A percentile compares a stretch with the other conserved stretches of the same genome.
phyloP scores from a whole-genome alignment of 2,113 vertebrate genomes.

The Podarcis raffonei region DNA sequence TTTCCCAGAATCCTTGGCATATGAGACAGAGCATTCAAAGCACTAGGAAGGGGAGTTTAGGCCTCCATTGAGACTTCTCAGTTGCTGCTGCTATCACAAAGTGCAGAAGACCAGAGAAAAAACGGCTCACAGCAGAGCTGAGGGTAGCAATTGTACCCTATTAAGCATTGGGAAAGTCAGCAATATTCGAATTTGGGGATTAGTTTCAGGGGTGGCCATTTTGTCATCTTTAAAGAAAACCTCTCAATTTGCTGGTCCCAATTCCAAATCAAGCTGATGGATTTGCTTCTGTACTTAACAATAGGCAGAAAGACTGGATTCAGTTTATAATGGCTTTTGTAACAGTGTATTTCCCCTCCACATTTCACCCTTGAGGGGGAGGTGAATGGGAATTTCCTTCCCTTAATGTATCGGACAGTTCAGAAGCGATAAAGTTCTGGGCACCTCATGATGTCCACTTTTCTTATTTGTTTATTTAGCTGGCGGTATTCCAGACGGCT shows the following conservation, averaged over 20 bases:
- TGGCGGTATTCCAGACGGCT: background rate
- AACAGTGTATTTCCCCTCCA: background rate
- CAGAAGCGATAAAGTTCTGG: background rate
- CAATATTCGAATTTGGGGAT: no score
- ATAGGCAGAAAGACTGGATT: background rate
- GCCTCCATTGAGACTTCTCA: background rate
- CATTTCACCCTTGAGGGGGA: background rate
- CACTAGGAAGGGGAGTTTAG: background rate
- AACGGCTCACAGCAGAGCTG: background rate
- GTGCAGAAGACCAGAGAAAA: no score
- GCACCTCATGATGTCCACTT: background rate
- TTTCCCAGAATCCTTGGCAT: background rate
- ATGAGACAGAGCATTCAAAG: background rate
- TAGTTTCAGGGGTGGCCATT: background rate
- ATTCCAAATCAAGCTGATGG: background rate
- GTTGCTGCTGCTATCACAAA: background rate
- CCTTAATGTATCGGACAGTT: background rate
- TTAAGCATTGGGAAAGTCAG: background rate
- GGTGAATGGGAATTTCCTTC: background rate
- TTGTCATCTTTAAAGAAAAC: background rate
- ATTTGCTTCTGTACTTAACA: background rate
- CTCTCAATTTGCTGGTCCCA: background rate
- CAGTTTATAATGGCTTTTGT: background rate
- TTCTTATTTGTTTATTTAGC: background rate
- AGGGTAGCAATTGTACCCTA: background rate